These are phyloP conservation scores for Drosophila aldrichi DNA, from an alignment of 2,888 invertebrate genomes.

Conservation along the genomic window DNA sequence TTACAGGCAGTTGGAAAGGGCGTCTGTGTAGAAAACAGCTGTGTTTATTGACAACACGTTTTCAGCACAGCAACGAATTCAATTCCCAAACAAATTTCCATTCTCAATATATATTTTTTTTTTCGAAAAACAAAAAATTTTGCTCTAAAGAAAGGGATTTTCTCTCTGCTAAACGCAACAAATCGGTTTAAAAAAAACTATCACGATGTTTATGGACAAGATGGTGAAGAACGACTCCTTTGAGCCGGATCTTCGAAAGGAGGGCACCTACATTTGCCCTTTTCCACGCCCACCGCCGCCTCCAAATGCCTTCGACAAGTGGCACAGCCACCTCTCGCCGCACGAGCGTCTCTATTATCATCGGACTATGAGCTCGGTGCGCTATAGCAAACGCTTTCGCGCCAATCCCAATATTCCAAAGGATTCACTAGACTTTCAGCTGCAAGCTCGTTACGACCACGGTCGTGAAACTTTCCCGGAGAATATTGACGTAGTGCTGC, in stretches of 20 bases:
- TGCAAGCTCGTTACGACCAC: slow-evolving; percentile 90
- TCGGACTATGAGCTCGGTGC: slow-evolving; percentile 87
- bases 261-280: slow-evolving; percentile 85
- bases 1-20: background rate
- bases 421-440: slow-evolving; percentile 89
- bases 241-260: slow-evolving; percentile 85
- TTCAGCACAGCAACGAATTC: slow-evolving; percentile 26
- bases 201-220: slow-evolving; percentile 53
- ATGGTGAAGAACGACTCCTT: slow-evolving; percentile 77
- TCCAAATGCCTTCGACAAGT: slow-evolving; percentile 66
- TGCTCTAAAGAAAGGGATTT: background rate
- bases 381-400: slow-evolving; percentile 85
- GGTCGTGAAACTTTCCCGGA: slow-evolving; percentile 88
- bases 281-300: slow-evolving; percentile 82
- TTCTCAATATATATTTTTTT: slow-evolving; percentile 19
- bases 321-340: slow-evolving; percentile 83
- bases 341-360: slow-evolving; percentile 86
- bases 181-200: background rate
- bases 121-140: background rate
- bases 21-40: background rate
- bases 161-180: background rate
- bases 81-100: background rate
- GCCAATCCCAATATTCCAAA: slow-evolving; percentile 85
- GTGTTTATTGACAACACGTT: slow-evolving; percentile 53
- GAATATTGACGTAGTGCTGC: slow-evolving; percentile 88